Percentiles rank a stretch among this genome's conserved stretches.
Evolutionary conservation across 2,113 vertebrate genomes (phyloP).

Genomic region (Thamnophis sirtalis): DNA sequence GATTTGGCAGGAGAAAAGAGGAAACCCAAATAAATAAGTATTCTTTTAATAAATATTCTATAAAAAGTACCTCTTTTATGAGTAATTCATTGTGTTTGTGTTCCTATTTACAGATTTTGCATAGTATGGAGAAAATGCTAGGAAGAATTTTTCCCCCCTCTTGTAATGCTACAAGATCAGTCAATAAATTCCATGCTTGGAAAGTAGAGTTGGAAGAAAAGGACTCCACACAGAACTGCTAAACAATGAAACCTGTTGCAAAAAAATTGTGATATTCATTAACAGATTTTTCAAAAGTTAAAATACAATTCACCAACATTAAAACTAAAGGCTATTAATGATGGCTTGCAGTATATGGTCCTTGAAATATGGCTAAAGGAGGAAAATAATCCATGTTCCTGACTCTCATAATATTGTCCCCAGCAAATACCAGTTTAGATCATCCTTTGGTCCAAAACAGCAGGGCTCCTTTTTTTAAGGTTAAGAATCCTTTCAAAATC

Average conservation of each 20-base stretch:
- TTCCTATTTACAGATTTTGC: background rate
- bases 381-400: background rate
- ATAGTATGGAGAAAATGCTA: background rate
- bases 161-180: background rate
- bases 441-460: constrained; percentile 23
- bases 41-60: background rate
- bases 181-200: background rate
- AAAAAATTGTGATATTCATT: background rate
- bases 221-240: background rate
- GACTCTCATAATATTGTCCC: background rate
- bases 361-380: background rate
- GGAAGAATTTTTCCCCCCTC: background rate
- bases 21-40: background rate
- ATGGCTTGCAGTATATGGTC: background rate
- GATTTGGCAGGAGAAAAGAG: background rate
- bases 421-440: background rate
- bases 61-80: background rate
- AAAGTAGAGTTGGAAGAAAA: background rate
- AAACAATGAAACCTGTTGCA: background rate
- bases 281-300: background rate
- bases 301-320: background rate
- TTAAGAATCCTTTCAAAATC: constrained; percentile 41
- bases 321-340: background rate
- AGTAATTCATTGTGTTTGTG: background rate
- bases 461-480: background rate